These are phyloP conservation scores for Miltochrista miniata DNA, from an alignment of 2,888 invertebrate genomes.

Conservation along the genomic window DNA sequence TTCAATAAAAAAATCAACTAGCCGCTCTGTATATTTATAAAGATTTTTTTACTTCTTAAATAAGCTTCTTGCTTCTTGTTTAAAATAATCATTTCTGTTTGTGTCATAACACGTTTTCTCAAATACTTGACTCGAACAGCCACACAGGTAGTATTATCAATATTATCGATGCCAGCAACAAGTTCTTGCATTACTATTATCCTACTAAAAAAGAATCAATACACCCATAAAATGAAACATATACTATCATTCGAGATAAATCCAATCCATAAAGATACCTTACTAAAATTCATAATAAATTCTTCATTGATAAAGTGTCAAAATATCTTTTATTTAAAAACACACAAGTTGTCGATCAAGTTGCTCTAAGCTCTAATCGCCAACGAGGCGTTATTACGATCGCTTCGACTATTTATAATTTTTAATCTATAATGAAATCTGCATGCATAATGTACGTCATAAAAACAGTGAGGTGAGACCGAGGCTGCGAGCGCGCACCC, in stretches of 20 bases:
- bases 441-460: conserved; percentile 55
- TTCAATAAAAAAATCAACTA: no score
- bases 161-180: no score
- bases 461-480: conserved; percentile 49
- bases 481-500: conserved; percentile 56
- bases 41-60: background rate
- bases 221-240: background rate
- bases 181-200: no score
- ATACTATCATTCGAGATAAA: conserved; percentile 9
- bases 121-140: no score
- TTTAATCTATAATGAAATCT: conserved; percentile 65
- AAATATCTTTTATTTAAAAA: conserved; percentile 30
- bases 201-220: background rate
- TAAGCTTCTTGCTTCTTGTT: no score
- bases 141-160: no score
- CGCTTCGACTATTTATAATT: conserved; percentile 56
- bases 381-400: conserved; percentile 43
- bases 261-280: conserved; percentile 9
- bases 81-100: no score
- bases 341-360: conserved; percentile 33
- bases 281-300: conserved; percentile 25
- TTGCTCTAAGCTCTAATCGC: conserved; percentile 27
- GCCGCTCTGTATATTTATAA: background rate
- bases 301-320: conserved; percentile 34
- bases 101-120: no score